phyloP scores from a whole-genome alignment of 2,113 vertebrate species.

The Microtus montanus region DNA sequence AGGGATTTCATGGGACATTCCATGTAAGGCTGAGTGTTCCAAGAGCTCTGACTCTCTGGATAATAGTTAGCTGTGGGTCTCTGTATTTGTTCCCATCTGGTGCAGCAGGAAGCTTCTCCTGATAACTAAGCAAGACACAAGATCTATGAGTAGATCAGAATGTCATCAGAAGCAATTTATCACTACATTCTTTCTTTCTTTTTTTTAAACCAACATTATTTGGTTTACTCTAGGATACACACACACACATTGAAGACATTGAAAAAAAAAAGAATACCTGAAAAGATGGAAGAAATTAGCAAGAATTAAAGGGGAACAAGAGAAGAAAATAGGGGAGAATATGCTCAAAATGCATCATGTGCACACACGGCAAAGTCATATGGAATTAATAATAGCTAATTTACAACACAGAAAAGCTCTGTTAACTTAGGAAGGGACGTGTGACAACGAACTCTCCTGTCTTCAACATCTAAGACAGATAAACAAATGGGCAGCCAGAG shows the following conservation, averaged over 20 bases:
- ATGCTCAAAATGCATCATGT: neutral
- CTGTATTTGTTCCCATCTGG: neutral
- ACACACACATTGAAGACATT: neutral
- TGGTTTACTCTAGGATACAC: neutral
- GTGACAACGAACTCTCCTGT: neutral
- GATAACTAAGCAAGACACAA: neutral
- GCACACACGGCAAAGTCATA: neutral
- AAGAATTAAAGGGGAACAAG: neutral
- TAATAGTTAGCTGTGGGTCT: neutral
- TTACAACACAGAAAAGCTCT: neutral
- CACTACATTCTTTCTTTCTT: neutral
- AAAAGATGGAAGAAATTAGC: neutral
- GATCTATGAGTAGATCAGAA: neutral
- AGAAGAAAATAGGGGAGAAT: neutral
- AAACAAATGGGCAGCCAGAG: neutral
- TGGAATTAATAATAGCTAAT: neutral
- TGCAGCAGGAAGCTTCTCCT: neutral
- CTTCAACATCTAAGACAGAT: neutral
- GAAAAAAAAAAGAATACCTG: neutral
- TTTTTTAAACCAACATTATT: neutral
- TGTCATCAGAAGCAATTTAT: neutral
- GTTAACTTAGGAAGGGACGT: neutral
- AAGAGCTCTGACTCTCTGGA: neutral
- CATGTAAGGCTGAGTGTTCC: neutral
- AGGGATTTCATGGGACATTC: neutral